Evolutionary conservation across 2,113 vertebrate genomes (phyloP).

Genomic region (Cheilinus undulatus): DNA sequence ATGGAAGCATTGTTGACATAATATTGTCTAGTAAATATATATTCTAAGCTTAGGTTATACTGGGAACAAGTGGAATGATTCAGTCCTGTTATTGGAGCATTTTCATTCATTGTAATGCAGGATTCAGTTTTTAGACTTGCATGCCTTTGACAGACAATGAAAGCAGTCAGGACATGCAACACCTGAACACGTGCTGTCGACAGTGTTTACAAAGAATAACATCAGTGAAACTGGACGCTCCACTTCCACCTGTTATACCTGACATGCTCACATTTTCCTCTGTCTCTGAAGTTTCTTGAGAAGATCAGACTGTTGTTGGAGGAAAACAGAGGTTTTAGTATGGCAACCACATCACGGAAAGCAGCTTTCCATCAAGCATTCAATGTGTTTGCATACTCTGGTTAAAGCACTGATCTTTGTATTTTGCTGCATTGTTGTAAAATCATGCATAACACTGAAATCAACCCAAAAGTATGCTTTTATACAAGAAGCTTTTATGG

Average conservation of each 20-base stretch:
- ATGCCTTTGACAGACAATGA: no score
- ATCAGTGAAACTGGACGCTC: slow-evolving; percentile 77
- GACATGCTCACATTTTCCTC: slow-evolving; percentile 46
- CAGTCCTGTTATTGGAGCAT: neutral
- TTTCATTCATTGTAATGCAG: neutral
- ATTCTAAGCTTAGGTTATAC: no score
- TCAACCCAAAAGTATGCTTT: neutral
- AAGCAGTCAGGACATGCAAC: slow-evolving; percentile 14
- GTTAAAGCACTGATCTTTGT: neutral
- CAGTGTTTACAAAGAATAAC: slow-evolving; percentile 63
- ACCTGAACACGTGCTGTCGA: slow-evolving; percentile 18
- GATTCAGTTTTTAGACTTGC: no score
- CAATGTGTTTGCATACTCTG: neutral
- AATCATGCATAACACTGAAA: neutral
- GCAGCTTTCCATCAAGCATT: no score
- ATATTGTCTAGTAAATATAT: no score
- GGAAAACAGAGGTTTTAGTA: neutral
- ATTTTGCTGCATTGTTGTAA: neutral
- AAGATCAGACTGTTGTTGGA: slow-evolving; percentile 1
- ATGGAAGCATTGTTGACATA: no score
- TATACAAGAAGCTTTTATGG: no score
- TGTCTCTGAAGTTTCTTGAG: slow-evolving; percentile 24
- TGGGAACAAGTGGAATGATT: neutral
- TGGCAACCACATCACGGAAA: no score
- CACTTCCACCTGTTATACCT: slow-evolving; percentile 75